Evolutionary conservation across 2,113 vertebrate genomes (phyloP), one percentile per base, ranked within the genome.

Genomic region (Callocephalon fimbriatum): DNA sequence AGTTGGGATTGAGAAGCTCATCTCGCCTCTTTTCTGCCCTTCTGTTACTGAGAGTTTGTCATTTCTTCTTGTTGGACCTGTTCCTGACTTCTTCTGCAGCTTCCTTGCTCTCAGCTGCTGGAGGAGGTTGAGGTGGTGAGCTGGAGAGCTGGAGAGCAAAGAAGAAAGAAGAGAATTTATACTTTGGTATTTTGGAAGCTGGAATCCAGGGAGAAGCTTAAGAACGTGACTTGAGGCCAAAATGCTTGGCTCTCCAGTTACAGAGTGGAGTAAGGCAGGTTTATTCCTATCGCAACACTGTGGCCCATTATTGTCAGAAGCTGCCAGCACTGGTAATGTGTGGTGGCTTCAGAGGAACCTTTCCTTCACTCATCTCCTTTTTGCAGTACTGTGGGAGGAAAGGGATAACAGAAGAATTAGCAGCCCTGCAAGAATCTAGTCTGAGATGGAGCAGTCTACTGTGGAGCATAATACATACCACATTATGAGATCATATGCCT

Each of bases 161-260:
- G 87, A 73, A 89, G 83, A 87, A 89, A 91, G 73, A 44, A 76
- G 66, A 68, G 81, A 88, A 92, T 97, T 94, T 93, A 71, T 95
- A 61, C 94, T 95, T 93, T 29, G 90, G 94, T 86, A 96, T 90
- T 96, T 93, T 95, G 88, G 88, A 95, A 96, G 83, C 86, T 92
- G 94, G 88, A 97, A 94, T 95, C 92, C 92, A 97, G 86, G 65
- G 79, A 92, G 94, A 97, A 96, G 95, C 76, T 94, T 81, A 95
- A 86, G 95, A 89, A 93, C 65, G 40, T 96, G 94, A 95, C 94
- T 96, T 71, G 88, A 89, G 94, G 97, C 96, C 95, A 96, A 92
- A 96, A 93, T 56, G 31, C 68, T 95, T 88, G 88, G 92, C 74
- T 96, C 85, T 96, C 86, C 54, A 56, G 68, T 86, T 90, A 84